Percentiles rank a stretch among this genome's conserved stretches.
phyloP scores from a whole-genome alignment of 2,797 vertebrate genomes.

The Muscicapa striata region DNA sequence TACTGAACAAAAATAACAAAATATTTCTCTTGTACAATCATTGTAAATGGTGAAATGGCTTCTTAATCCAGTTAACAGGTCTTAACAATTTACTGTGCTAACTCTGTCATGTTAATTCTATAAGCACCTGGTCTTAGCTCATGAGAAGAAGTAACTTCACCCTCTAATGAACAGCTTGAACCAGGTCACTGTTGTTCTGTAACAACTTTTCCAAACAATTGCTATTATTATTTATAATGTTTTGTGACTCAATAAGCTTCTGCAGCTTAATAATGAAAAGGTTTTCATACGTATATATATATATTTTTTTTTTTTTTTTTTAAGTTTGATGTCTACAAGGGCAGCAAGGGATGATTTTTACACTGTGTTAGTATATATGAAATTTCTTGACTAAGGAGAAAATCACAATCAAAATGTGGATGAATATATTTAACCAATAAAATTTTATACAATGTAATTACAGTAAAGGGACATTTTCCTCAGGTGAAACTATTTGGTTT shows the following conservation, averaged over 20 bases:
- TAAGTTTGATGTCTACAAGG: neutral
- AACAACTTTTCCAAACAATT: neutral
- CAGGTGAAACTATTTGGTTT: neutral
- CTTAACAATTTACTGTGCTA: neutral
- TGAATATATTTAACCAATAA: neutral
- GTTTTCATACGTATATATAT: accelerated
- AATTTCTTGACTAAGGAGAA: neutral
- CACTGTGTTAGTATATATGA: neutral
- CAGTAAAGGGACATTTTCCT: neutral
- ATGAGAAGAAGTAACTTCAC: neutral
- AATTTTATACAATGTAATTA: neutral
- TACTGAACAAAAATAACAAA: neutral
- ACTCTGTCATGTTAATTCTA: neutral
- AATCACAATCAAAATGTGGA: neutral
- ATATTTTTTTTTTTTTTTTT: neutral
- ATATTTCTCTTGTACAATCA: neutral
- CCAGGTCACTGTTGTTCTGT: neutral
- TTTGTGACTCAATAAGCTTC: neutral
- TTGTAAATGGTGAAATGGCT: neutral
- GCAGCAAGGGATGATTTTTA: neutral
- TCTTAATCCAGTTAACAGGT: neutral
- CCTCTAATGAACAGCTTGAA: neutral
- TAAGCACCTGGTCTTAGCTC: neutral
- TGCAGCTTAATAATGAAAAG: neutral
- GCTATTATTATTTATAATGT: neutral